Percentiles rank a stretch among this genome's conserved stretches.
Conservation (phyloP, 2,113 vertebrate genomes). For the Lontra canadensis region DNA sequence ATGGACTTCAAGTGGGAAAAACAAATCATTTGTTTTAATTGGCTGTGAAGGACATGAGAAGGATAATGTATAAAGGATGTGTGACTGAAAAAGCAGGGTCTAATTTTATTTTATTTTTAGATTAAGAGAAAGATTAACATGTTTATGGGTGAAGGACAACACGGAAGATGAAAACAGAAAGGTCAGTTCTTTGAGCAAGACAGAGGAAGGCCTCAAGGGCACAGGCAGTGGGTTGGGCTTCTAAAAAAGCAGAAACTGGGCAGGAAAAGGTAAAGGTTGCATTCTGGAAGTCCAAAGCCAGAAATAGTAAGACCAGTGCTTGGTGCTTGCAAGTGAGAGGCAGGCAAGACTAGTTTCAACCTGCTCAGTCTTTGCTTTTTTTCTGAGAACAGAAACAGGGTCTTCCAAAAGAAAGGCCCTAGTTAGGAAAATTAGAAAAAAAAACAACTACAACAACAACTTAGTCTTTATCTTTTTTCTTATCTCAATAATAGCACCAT, state of each 20-base stretch:
- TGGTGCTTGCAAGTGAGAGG: not conserved
- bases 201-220: not conserved
- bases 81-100: not conserved
- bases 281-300: not conserved
- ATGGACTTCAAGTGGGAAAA: not conserved
- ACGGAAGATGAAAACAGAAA: not conserved
- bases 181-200: not conserved
- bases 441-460: not conserved
- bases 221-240: not conserved
- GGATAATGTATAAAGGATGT: not conserved
- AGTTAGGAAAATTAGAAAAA: not conserved
- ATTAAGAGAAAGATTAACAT: not conserved
- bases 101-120: not conserved
- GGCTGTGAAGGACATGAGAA: not conserved
- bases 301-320: not conserved
- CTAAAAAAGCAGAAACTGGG: not conserved
- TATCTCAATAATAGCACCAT: not conserved
- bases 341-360: not conserved
- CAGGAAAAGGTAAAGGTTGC: not conserved
- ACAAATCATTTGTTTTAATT: not conserved
- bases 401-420: not conserved
- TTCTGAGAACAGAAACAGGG: not conserved
- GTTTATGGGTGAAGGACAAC: not conserved
- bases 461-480: not conserved
- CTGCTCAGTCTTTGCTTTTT: not conserved